phyloP scores from a whole-genome alignment of 2,888 invertebrate species.

The Volucella inanis region DNA sequence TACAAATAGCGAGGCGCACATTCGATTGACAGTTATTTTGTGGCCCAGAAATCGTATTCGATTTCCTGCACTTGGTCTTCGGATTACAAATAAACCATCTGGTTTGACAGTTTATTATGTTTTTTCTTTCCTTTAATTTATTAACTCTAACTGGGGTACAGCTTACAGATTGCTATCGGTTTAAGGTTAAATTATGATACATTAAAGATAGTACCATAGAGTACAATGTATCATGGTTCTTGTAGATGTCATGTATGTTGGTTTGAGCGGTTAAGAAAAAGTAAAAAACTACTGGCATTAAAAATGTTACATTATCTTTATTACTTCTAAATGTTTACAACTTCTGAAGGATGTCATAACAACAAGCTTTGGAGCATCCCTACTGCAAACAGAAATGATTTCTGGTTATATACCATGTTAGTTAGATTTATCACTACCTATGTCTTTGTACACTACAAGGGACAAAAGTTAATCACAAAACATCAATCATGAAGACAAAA shows the following conservation, averaged over 20 bases:
- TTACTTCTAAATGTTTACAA: too few species aligned
- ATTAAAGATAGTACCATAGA: not conserved
- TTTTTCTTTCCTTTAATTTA: constrained; percentile 12
- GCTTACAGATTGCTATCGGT: constrained; percentile 20
- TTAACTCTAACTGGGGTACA: constrained; percentile 21
- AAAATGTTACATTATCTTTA: too few species aligned
- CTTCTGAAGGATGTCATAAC: too few species aligned
- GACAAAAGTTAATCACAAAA: too few species aligned
- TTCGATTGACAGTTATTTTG: constrained; percentile 67
- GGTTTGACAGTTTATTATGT: constrained; percentile 10
- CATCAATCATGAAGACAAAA: too few species aligned
- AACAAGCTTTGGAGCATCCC: too few species aligned
- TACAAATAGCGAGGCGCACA: constrained; percentile 58
- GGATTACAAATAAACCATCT: constrained; percentile 40
- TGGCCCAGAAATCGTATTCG: constrained; percentile 63
- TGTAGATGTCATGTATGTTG: not conserved
- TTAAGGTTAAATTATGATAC: not conserved
- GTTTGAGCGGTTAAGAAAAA: too few species aligned
- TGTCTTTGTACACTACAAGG: too few species aligned
- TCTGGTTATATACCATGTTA: too few species aligned
- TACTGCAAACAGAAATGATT: too few species aligned
- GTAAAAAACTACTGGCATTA: too few species aligned
- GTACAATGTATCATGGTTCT: not conserved
- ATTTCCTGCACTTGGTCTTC: constrained; percentile 60
- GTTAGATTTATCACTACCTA: too few species aligned